A percentile compares a stretch with the other conserved stretches of the same genome.
phyloP scores from a whole-genome alignment of 2,113 vertebrate genomes.

The Ursus arctos region DNA sequence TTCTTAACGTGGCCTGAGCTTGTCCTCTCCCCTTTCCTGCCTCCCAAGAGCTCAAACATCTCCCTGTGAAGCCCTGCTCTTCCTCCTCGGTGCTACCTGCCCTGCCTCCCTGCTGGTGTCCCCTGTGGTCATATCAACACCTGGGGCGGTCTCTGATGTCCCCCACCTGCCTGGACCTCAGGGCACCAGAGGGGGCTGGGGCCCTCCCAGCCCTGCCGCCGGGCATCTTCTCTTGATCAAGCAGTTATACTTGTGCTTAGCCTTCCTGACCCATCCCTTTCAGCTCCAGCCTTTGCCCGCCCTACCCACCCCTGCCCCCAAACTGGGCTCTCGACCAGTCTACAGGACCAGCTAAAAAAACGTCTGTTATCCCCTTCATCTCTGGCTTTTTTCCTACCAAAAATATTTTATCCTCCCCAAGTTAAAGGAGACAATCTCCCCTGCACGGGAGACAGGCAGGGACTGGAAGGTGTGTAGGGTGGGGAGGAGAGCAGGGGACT shows the following conservation, averaged over 20 bases:
- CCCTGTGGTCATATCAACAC: not conserved
- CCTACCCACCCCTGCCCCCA: not conserved
- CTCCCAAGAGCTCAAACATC: not conserved
- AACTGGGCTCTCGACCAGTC: not conserved
- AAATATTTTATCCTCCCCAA: not conserved
- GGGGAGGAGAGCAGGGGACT: too few species aligned
- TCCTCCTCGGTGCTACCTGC: not conserved
- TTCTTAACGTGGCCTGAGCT: too few species aligned
- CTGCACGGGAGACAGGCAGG: not conserved
- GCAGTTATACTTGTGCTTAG: not conserved
- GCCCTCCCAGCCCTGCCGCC: not conserved
- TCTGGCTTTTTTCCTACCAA: not conserved
- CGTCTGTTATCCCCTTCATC: not conserved
- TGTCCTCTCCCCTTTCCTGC: not conserved
- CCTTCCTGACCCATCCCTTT: not conserved
- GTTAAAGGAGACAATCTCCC: not conserved
- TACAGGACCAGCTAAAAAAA: not conserved
- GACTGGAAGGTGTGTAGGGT: too few species aligned
- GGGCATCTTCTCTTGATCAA: not conserved
- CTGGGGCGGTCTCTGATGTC: not conserved
- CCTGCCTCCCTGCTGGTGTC: fast-evolving
- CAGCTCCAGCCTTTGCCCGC: not conserved
- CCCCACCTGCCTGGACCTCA: not conserved
- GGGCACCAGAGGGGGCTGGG: not conserved
- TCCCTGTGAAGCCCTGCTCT: not conserved